Percentiles rank a stretch among this genome's conserved stretches.
These are phyloP conservation scores for Orbicella faveolata DNA, from an alignment of 64 coral and sea anemone species.

Conservation along the genomic window DNA sequence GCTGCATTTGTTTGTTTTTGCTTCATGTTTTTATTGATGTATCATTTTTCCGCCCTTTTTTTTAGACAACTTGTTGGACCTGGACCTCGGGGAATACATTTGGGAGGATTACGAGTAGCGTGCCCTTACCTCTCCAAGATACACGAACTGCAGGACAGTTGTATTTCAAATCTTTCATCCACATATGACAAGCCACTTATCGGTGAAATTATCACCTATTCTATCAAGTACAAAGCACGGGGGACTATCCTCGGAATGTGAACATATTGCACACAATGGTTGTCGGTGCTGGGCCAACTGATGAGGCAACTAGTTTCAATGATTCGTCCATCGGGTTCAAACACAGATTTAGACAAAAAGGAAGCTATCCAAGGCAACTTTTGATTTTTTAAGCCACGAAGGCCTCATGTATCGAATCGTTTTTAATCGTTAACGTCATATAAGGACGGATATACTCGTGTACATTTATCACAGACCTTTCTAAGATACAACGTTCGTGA, in stretches of 20 bases:
- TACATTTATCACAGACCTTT: not conserved
- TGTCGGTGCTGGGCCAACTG: not conserved
- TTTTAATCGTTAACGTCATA: too few relatives aligned
- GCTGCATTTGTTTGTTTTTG: constrained; percentile 25
- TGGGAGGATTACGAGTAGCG: constrained; percentile 35
- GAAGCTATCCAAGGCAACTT: not conserved
- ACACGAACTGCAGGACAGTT: not conserved
- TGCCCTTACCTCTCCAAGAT: too few relatives aligned
- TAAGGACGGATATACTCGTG: too few relatives aligned
- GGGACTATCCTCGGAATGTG: constrained; percentile 1
- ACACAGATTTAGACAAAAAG: not conserved
- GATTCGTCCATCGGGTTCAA: too few relatives aligned
- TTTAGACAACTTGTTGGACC: constrained; percentile 47
- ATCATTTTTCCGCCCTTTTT: not conserved
- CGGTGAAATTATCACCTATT: constrained; percentile 40
- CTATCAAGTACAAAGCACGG: not conserved
- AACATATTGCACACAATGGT: not conserved
- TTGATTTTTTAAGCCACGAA: not conserved
- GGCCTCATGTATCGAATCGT: not conserved
- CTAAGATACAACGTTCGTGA: not conserved
- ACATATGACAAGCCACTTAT: constrained; percentile 20
- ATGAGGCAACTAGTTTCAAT: not conserved
- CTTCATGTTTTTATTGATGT: constrained; percentile 9
- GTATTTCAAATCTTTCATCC: constrained; percentile 29
- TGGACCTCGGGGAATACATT: constrained; percentile 29